phyloP scores from a whole-genome alignment of 1,140 invertebrate species.

The Drosophila mojavensis region DNA sequence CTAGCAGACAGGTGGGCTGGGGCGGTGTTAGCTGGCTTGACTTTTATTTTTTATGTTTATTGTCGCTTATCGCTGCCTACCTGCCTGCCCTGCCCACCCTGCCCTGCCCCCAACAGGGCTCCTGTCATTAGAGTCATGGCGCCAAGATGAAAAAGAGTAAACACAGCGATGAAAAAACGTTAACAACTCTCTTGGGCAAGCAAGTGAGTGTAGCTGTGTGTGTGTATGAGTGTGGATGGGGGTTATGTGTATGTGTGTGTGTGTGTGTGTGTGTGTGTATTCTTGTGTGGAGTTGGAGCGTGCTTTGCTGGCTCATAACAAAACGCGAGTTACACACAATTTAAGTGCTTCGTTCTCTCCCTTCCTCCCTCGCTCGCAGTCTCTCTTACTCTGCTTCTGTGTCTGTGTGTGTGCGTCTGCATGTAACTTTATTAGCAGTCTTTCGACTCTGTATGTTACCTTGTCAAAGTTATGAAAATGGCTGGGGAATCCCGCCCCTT shows the following conservation, averaged over 20 bases:
- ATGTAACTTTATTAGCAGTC: conserved; percentile 57
- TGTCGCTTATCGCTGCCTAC: conserved; percentile 68
- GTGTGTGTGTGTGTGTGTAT: not conserved
- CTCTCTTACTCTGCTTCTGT: conserved; percentile 1
- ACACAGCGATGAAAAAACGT: conserved; percentile 78
- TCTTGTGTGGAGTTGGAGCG: conserved; percentile 8
- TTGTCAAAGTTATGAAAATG: conserved; percentile 77
- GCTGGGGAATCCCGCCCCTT: conserved; percentile 47
- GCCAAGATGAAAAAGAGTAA: conserved; percentile 80
- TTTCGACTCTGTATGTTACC: conserved; percentile 55
- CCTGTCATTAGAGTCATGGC: conserved; percentile 72
- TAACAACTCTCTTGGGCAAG: conserved; percentile 77
- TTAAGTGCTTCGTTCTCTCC: conserved; percentile 1
- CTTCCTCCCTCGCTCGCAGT: not conserved
- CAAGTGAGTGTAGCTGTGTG: conserved; percentile 6
- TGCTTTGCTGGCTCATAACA: conserved; percentile 17
- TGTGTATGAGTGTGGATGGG: conserved; percentile 18
- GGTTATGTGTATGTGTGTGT: conserved; percentile 1
- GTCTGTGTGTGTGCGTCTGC: conserved; percentile 22
- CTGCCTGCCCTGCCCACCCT: conserved; percentile 3
- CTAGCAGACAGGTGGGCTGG: conserved; percentile 8
- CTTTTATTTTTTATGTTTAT: conserved; percentile 81
- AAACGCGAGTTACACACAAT: conserved; percentile 30
- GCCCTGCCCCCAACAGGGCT: conserved; percentile 34
- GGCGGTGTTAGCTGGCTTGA: conserved; percentile 26